These are phyloP conservation scores for Narcine bancroftii DNA, from an alignment of 2,113 vertebrate genomes.

Conservation along the genomic window DNA sequence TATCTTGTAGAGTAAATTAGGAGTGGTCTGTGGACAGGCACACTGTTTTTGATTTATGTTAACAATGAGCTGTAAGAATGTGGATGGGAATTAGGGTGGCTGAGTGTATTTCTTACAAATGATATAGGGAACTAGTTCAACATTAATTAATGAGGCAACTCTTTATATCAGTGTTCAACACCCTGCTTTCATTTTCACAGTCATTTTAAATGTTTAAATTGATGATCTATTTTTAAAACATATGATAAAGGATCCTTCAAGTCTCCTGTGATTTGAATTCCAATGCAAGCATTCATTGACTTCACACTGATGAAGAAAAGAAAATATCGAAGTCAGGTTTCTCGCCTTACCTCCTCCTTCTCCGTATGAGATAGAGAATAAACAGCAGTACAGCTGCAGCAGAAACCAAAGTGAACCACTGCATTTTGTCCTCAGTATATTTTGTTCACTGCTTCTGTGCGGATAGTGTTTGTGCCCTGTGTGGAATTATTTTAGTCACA, in stretches of 20 bases:
- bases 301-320: not conserved
- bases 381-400: not conserved
- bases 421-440: not conserved
- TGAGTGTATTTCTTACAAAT: no score
- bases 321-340: not conserved
- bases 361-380: not conserved
- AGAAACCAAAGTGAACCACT: not conserved
- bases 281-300: not conserved
- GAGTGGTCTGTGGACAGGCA: no score
- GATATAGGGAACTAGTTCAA: no score
- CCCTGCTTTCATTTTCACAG: not conserved
- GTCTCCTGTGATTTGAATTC: not conserved
- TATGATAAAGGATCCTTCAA: not conserved
- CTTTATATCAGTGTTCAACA: no score
- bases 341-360: conserved; percentile 5
- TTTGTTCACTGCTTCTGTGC: not conserved
- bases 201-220: not conserved
- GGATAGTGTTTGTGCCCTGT: not conserved
- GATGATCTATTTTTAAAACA: not conserved
- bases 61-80: no score
- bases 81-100: no score
- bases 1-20: no score
- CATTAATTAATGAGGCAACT: no score
- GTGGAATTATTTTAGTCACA: not conserved
- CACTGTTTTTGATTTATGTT: no score